These are phyloP conservation scores for Ailuropoda melanoleuca DNA, from an alignment of 2,113 vertebrate genomes.

Conservation along the genomic window DNA sequence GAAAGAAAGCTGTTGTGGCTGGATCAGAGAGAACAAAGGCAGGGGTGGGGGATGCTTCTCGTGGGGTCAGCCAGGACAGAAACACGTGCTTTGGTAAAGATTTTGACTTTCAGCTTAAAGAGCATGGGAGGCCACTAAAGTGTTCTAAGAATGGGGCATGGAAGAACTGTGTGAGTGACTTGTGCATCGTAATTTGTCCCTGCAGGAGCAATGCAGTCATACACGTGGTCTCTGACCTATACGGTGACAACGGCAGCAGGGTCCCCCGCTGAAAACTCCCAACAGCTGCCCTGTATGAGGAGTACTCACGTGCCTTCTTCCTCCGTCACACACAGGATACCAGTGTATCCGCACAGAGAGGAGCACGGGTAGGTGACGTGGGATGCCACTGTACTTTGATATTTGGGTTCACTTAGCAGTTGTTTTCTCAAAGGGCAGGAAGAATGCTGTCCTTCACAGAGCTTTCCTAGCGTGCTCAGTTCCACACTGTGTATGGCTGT, in stretches of 20 bases:
- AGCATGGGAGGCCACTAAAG: neutral
- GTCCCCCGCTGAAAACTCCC: constrained; percentile 90
- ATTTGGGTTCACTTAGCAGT: neutral
- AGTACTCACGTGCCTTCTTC: constrained; percentile 89
- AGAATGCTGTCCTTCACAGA: neutral
- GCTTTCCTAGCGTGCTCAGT: neutral
- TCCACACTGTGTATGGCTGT: rapidly evolving
- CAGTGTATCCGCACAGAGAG: constrained; percentile 96
- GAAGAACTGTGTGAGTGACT: neutral
- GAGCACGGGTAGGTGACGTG: constrained; percentile 92
- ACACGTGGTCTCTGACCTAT: constrained; percentile 99
- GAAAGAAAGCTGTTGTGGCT: neutral
- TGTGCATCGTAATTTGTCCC: constrained; percentile 72
- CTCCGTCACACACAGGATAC: constrained; percentile 93
- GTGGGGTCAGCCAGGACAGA: neutral
- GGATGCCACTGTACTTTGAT: neutral
- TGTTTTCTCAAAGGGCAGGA: neutral
- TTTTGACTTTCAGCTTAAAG: neutral
- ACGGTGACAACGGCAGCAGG: constrained; percentile 97
- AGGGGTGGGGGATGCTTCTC: neutral
- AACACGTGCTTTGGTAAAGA: neutral
- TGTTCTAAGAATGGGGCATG: neutral
- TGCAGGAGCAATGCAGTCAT: constrained; percentile 98
- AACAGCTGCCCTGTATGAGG: constrained; percentile 96
- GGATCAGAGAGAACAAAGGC: neutral